A percentile compares a stretch with the other conserved stretches of the same genome.
phyloP scores from a whole-genome alignment of 2,888 invertebrate species.

The Athalia circularis region DNA sequence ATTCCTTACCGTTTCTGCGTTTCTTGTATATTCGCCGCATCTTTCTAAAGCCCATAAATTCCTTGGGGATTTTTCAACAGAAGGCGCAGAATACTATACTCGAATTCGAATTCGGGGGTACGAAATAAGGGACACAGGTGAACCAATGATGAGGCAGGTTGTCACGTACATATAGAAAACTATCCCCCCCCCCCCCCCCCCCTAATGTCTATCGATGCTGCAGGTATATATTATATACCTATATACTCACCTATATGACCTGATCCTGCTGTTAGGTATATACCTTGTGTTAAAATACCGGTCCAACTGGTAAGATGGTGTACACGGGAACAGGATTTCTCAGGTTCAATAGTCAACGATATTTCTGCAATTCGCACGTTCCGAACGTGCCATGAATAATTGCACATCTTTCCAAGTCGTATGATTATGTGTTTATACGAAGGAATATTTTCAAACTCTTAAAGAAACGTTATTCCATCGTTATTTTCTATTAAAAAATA shows the following conservation, averaged over 20 bases:
- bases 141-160: constrained; percentile 25
- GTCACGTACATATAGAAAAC: not conserved
- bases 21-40: not conserved
- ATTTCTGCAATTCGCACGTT: constrained; percentile 25
- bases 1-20: not conserved
- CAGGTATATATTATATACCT: constrained; percentile 5
- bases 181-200: not conserved
- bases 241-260: not conserved
- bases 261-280: not conserved
- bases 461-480: no score
- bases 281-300: constrained; percentile 40
- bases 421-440: not conserved
- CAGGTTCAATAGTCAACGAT: constrained; percentile 40
- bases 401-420: not conserved
- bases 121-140: constrained; percentile 10
- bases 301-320: constrained; percentile 34
- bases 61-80: not conserved
- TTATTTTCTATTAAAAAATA: no score
- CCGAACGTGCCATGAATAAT: constrained; percentile 22
- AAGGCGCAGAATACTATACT: not conserved
- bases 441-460: no score
- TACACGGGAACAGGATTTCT: constrained; percentile 37
- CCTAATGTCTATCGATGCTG: not conserved
- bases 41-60: constrained; percentile 4
- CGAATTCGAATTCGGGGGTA: not conserved